Conservation (phyloP, 2,797 vertebrate species). For the Hylomyscus alleni region DNA sequence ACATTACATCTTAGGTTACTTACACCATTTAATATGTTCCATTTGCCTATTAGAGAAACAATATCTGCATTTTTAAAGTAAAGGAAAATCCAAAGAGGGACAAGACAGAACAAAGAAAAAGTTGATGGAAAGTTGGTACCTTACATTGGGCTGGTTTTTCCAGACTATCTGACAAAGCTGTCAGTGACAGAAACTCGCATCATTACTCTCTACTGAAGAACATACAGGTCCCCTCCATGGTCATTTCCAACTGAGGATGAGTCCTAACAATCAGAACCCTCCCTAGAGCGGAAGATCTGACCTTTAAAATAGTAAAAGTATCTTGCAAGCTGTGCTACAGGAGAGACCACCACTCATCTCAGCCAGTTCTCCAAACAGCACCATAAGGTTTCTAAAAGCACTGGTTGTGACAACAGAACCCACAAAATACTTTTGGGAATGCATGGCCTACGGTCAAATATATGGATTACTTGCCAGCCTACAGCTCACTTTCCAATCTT, state of each 20-base stretch:
- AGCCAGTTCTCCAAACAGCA: not conserved
- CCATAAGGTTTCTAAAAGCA: not conserved
- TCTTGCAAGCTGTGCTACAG: not conserved
- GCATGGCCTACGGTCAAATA: not conserved
- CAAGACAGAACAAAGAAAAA: not conserved
- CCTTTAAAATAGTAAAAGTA: not conserved
- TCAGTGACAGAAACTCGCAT: not conserved
- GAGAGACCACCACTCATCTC: not conserved
- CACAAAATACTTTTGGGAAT: not conserved
- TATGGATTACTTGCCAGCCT: not conserved
- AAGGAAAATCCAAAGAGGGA: not conserved
- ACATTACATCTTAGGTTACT: not conserved
- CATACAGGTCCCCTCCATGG: not conserved
- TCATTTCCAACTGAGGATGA: not conserved
- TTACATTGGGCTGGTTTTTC: not conserved
- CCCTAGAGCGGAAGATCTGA: not conserved
- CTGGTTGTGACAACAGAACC: not conserved
- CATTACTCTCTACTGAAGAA: not conserved
- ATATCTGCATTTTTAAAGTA: not conserved
- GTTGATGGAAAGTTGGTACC: not conserved
- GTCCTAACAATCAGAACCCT: not conserved
- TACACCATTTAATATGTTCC: not conserved
- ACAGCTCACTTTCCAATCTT: not conserved
- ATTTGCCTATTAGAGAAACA: not conserved
- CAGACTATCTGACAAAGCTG: not conserved